Base-by-base conservation (phyloP, 2,113 vertebrate genomes). In the Neogale vison region DNA sequence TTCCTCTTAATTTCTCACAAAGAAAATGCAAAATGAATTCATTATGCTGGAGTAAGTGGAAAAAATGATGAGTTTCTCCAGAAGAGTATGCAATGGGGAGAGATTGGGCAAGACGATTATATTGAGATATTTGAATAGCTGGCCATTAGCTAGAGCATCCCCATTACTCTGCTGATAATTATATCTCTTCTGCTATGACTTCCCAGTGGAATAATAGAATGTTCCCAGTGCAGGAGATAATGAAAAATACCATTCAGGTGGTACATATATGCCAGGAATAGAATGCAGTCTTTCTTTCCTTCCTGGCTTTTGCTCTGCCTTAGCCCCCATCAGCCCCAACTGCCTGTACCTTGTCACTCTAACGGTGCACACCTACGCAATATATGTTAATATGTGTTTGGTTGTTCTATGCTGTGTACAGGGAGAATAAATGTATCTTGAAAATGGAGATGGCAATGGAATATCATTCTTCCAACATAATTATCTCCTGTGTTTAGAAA, bases 41-140 rank as follows among this genome's bases (percentile, higher is more conserved):
- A 99, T 99, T 99, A 99, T 98, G 98, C 98, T 98, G 98, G 97
- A 98, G 98, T 99, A 99, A 99, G 98, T 98, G 98, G 98, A 98
- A 98, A 99, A 99, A 99, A 98, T 98, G 98, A 99, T 99, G 98
- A 99, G 98, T 99, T 99, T 99, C 98, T 99, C 98, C 97, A 98
- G 98, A 98, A 99, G 98, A 99, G 98, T 99, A 98, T 98, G 98
- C 99, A 98, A 98, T 50, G 92, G 99, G 99, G 99, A 99, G 99
- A 99, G 98, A 99, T 99, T 99, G 99, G 98, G 97, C 98, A 97
- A 97, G 98, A 97, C 95, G 98, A 99, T 99, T 99, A 99, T 98
- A 98, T 98, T 99, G 99, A 99, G 98, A 99, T 99, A 99, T 99
- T 99, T 99, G 99, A 99, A 99, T 98, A 99, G 98, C 98, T 99